Percentiles rank a stretch among this genome's conserved stretches.
Evolutionary conservation across 1,140 invertebrate species (phyloP).

Genomic region (Muscidifurax raptorellus): DNA sequence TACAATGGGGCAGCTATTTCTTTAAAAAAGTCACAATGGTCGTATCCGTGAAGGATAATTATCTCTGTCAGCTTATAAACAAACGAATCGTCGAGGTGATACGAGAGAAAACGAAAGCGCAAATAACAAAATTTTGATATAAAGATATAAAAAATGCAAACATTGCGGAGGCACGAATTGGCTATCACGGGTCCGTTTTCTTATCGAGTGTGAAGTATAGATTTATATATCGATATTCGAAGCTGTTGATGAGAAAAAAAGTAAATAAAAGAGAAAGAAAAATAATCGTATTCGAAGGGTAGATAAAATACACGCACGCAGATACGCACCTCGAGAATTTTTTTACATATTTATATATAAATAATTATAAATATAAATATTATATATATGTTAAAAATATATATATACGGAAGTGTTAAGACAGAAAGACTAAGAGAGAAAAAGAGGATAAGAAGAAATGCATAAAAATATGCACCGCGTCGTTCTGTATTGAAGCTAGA

Average conservation of each 20-base stretch:
- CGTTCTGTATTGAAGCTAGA: constrained; percentile 6
- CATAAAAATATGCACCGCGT: neutral
- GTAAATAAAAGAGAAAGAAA: neutral
- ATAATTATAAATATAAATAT: constrained; percentile 44
- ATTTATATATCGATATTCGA: neutral
- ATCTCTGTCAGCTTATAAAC: constrained; percentile 61
- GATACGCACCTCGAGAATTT: constrained; percentile 26
- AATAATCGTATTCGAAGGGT: constrained; percentile 3
- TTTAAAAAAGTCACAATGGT: constrained; percentile 66
- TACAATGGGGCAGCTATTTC: constrained; percentile 76
- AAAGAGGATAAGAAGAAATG: neutral
- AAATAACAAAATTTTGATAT: constrained; percentile 6
- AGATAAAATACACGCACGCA: neutral
- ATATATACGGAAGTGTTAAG: constrained; percentile 55
- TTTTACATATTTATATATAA: constrained; percentile 26
- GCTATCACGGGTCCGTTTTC: constrained; percentile 29
- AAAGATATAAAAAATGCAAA: neutral
- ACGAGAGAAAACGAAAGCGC: constrained; percentile 33
- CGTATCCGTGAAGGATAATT: constrained; percentile 64
- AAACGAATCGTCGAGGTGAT: constrained; percentile 56
- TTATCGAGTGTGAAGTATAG: neutral
- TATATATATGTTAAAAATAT: constrained; percentile 54
- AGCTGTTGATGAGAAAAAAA: neutral
- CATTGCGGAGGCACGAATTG: constrained; percentile 16
- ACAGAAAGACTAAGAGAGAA: constrained; percentile 37